Evolutionary conservation across 1,140 invertebrate genomes (phyloP), one percentile per base, ranked within the genome.

Genomic region (Tetragnatha versicolor): DNA sequence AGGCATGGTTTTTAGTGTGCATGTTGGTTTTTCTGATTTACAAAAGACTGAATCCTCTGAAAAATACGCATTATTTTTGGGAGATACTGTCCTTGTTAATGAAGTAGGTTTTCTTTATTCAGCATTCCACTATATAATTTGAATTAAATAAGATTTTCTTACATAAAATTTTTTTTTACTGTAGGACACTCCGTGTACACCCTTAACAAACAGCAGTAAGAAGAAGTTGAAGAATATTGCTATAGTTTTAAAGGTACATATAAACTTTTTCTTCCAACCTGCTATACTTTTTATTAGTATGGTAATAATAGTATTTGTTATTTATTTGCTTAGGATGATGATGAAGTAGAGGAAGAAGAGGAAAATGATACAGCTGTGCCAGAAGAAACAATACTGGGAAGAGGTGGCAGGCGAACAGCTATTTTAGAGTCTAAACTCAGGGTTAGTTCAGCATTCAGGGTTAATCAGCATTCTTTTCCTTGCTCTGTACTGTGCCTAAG

Each of bases 1-100:
- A 87, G 94, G 94, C 51, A 99, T 99, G 97, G 91, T 98, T 0
- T 99, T 98, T 83, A 98, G 98, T 85, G 89, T 99, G 10, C 96
- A 95, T 84, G 90, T 99, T 81, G 98, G 98, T 49, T 89, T 99
- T 37, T 90, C 93, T n/a, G 93, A 93, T 84, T 87, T 99, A 37
- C 87, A 86, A 20, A 98, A 99, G 87, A 89, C 91, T 81, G 82
- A 93, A 81, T 91, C 93, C 85, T 91, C 92, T 76, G 98, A 98
- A 89, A 91, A 87, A 4, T 98, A 98, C 86, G 96, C 97, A 1
- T 87, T 99, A 0, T 99, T 98, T 83, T 90, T 99, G 82, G 97
- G 97, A 20, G 98, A 99, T 87, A 99, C 97, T 22, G 95, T 98
- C 33, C 84, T 97, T 76, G 94, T 98, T 0, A 96, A 94, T 85